Base-by-base conservation (phyloP, 1,140 invertebrate genomes). In the Macrobrachium rosenbergii region DNA sequence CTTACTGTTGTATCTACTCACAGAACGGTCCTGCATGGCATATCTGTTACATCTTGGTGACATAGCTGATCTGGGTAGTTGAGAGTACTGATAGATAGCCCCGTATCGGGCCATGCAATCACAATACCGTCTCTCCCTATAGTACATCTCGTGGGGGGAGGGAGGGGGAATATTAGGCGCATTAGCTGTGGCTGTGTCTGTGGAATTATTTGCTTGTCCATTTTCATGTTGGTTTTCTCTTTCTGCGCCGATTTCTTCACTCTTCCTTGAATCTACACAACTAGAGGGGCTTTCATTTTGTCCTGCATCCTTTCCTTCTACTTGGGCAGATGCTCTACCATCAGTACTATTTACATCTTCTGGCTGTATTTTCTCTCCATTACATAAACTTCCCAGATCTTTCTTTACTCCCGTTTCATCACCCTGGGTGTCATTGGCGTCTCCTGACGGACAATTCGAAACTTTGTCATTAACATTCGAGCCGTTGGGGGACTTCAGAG, bases 31-130 rank as follows among this genome's bases (percentile, higher is more conserved):
- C 14, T 59, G 63, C 23, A 78, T 80, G n/a, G 59, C 8, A 17
- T 12, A 23, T 10, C 78, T 52, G n/a, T 79, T 59, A 16, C 75
- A 45, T 10, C 64, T 37, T 5, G 17, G 58, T 21, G 77, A 28
- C 12, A 52, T 45, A 28, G 45, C 45, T 52, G 77, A 12, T 62
- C 45, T 59, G n/a, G 37, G 45, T 60, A 45, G 12, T n/a, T 23
- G 23, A 60, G 77, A 60, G 59, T 52, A 52, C 52, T 52, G 52
- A 23, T 23, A 60, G 58, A 37, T 60, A 59, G 59, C 77, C 23
- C 72, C 82, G n/a, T 84, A 84, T n/a, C 82, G 73, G 12, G 82
- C 73, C 14, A 84, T 21, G 12, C 82, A 84, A 75, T 84, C 76
- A 37, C 82, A 84, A 3, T 72, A 28, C 5, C 64, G 23, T 60